Base-by-base conservation (phyloP, 2,888 invertebrate genomes). In the Dendrolimus pini region DNA sequence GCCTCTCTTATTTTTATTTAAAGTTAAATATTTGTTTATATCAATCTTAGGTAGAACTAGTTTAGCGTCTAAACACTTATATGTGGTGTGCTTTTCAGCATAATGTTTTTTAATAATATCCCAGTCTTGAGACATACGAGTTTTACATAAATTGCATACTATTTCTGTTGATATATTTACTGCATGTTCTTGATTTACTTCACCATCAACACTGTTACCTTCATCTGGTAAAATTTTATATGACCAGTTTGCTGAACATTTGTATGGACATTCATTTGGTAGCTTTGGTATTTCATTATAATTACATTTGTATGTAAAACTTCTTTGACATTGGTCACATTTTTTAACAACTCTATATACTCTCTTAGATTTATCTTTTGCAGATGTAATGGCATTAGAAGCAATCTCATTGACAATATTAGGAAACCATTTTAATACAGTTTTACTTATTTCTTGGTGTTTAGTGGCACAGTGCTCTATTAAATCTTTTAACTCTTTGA, bases 231-330 rank as follows among this genome's bases (percentile, higher is more conserved):
- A 60, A 52, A 63, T 57, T 55, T 63, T 61, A 42, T 67, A 61
- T 56, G 65, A 63, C 14, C 64, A 56, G 41, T 62, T 65, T 1
- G 72, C 64, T 53, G 72, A 61, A 69, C 87, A 87, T 66, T 78
- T 80, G 60, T 73, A 82, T n/a, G 87, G 88, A 59, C 88, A 88
- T 63, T 81, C 74, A 62, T 71, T 82, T 1, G 85, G 85, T 41
- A 87, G 65, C 58, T 67, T 64, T 41, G 71, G 63, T 59, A 87
- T 86, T 57, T 84, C 77, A 58, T 75, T 71, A 65, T 75, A 80
- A 60, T 72, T 75, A 63, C 86, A 86, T 69, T 78, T 80, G 61
- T 83, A 87, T 41, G 78, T 77, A 61, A 86, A 84, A 63, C 74
- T 82, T 64, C 80, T 76, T 58, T 70, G 65, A 69, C 86, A 86